Percentiles rank a stretch among this genome's conserved stretches.
Conservation (phyloP, 2,113 vertebrate genomes). For the Syngnathus typhle region DNA sequence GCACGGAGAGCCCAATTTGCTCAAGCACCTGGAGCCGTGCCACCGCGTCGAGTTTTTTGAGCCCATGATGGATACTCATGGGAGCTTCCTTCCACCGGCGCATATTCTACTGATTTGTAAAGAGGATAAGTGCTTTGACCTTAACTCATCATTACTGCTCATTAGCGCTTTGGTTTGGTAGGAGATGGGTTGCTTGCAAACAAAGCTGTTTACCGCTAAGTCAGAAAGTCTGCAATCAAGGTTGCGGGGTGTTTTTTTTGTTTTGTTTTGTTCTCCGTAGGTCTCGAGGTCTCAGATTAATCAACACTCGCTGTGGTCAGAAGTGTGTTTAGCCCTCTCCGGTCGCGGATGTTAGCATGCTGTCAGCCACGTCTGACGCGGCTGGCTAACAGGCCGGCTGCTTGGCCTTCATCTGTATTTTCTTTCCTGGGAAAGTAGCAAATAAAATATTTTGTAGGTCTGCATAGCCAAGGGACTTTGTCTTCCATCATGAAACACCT, state of each 20-base stretch:
- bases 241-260: neutral
- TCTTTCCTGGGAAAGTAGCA: constrained; percentile 61
- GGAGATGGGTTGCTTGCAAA: constrained; percentile 33
- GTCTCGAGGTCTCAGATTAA: constrained; percentile 75
- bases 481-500: constrained; percentile 68
- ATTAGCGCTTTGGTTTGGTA: constrained; percentile 66
- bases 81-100: constrained; percentile 70
- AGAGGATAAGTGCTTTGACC: constrained; percentile 69
- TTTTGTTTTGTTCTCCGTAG: constrained; percentile 7
- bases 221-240: constrained; percentile 6
- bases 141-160: constrained; percentile 66
- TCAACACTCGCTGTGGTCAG: constrained; percentile 70
- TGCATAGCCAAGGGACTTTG: constrained; percentile 54
- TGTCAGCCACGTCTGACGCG: constrained; percentile 52
- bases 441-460: constrained; percentile 62
- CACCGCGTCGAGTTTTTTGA: constrained; percentile 78
- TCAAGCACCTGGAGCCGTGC: constrained; percentile 89
- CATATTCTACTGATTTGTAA: constrained; percentile 65
- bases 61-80: constrained; percentile 88
- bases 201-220: constrained; percentile 36
- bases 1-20: constrained; percentile 94
- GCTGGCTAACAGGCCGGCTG: constrained; percentile 40
- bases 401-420: constrained; percentile 40
- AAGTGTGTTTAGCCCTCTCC: constrained; percentile 41
- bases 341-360: constrained; percentile 42